Evolutionary conservation across 2,797 vertebrate species (phyloP).

Genomic region (Liparis tanakae): DNA sequence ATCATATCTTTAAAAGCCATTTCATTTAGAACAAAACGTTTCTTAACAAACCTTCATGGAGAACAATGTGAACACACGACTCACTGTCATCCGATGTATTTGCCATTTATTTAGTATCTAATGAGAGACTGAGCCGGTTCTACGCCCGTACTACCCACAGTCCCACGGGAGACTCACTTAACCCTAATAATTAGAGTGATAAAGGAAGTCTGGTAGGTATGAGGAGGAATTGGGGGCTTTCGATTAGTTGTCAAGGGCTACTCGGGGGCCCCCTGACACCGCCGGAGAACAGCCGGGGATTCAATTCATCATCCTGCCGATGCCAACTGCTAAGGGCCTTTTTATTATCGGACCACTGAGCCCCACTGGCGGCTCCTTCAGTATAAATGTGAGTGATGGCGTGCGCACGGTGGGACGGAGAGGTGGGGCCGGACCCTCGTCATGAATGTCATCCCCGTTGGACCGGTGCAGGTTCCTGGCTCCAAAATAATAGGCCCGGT

Average conservation of each 20-base stretch:
- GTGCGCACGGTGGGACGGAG: constrained; percentile 26
- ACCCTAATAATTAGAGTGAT: constrained; percentile 69
- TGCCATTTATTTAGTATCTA: constrained; percentile 20
- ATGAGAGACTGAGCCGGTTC: constrained; percentile 41
- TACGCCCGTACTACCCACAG: neutral
- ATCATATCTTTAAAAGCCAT: neutral
- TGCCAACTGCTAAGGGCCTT: constrained; percentile 87
- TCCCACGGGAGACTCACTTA: constrained; percentile 67
- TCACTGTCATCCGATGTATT: neutral
- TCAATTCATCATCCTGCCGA: constrained; percentile 94
- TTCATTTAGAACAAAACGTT: neutral
- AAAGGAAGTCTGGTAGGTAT: constrained; percentile 50
- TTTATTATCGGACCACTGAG: constrained; percentile 90
- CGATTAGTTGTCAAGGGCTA: constrained; percentile 73
- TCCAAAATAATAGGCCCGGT: constrained; percentile 86
- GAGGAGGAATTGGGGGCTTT: constrained; percentile 58
- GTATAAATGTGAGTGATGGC: constrained; percentile 88
- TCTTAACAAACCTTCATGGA: neutral
- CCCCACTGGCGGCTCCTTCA: constrained; percentile 85
- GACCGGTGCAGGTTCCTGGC: constrained; percentile 88
- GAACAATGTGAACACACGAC: neutral
- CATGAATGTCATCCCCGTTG: constrained; percentile 81
- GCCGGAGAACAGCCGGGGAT: constrained; percentile 86
- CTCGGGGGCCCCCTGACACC: constrained; percentile 83
- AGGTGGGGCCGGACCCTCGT: constrained; percentile 82